Base-by-base conservation (phyloP, 2,113 vertebrate species). In the Garra rufa region DNA sequence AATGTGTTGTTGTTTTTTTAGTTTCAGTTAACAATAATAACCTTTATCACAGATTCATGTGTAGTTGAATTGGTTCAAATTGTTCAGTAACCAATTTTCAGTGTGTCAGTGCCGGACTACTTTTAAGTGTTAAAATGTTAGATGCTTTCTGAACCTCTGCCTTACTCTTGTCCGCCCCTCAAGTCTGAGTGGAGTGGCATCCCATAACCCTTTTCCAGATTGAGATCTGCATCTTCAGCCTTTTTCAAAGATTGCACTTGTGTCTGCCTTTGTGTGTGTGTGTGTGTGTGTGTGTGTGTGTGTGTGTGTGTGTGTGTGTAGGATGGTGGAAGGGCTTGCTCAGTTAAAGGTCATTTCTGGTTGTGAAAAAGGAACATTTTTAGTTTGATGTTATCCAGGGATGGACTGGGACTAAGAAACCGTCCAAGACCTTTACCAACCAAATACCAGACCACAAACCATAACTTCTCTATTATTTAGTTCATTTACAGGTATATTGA, bases 241-340 rank as follows among this genome's bases (percentile, higher is more conserved):
- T 46, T 82, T 69, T 71, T 71, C 9, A 76, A 86, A 73, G 83
- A 87, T 85, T 86, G 59, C 26, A 13, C 81, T 82, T 76, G 83
- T 86, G 87, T 88, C 82, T 83, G 26, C n/a, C n/a, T n/a, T n/a
- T n/a, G n/a, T n/a, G n/a, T n/a, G n/a, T n/a, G n/a, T n/a, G n/a
- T n/a, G n/a, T n/a, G n/a, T n/a, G n/a, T n/a, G n/a, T n/a, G n/a
- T n/a, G n/a, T n/a, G n/a, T n/a, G n/a, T n/a, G n/a, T n/a, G n/a
- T n/a, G n/a, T n/a, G n/a, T n/a, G n/a, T n/a, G n/a, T n/a, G n/a
- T n/a, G n/a, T n/a, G n/a, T n/a, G n/a, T n/a, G n/a, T n/a, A n/a
- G n/a, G 30, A 57, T 30, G 75, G 4, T 57, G 5, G 34, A 59
- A 30, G 41, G 11, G 21, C 30, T 59, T 41, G 75, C 1, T 57